Base-by-base conservation (phyloP, 2,888 invertebrate species). In the Polyommatus iphigenia region DNA sequence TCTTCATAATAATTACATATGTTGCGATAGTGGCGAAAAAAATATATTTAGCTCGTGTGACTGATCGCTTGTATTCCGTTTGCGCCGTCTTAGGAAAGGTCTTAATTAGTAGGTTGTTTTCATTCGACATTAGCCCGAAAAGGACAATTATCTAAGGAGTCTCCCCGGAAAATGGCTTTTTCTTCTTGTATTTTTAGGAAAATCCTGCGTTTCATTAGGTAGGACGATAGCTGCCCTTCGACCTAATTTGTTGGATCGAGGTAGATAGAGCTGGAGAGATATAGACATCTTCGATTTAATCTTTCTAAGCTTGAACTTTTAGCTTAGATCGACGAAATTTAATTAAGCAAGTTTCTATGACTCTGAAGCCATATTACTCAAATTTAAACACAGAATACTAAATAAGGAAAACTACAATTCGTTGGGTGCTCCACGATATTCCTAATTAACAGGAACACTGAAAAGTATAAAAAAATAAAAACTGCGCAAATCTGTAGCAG, bases 41-140 rank as follows among this genome's bases (percentile, higher is more conserved):
- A 13, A 46, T 0, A 13, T 8, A 10, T 41, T 41, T 41, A 41
- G 7, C 20, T 5, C n/a, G 20, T 20, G n/a, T 3, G 59, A 54
- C 54, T 8, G 0, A 20, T 59, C 20, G 20, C 62, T 24, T 13
- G 62, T 13, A 4, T 62, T 24, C 5, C 24, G 62, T 62, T 13
- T 62, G 13, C 24, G 24, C 24, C 24, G 24, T 13, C 62, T 62
- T 62, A 62, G 13, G 62, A 62, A 62, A 62, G 62, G 24, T 62
- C 62, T 62, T 62, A 62, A 62, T 62, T 29, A 24, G 62, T 24
- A 62, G 13, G 13, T 62, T 62, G 62, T 62, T 62, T 62, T 62
- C 62, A 10, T 62, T 62, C 20, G 62, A 24, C 10, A 13, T 62
- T 62, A 62, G 62, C 62, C 24, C 62, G 24, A 24, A 24, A 62